Evolutionary conservation across 2,113 vertebrate species (phyloP).

Genomic region (Colaptes auratus): DNA sequence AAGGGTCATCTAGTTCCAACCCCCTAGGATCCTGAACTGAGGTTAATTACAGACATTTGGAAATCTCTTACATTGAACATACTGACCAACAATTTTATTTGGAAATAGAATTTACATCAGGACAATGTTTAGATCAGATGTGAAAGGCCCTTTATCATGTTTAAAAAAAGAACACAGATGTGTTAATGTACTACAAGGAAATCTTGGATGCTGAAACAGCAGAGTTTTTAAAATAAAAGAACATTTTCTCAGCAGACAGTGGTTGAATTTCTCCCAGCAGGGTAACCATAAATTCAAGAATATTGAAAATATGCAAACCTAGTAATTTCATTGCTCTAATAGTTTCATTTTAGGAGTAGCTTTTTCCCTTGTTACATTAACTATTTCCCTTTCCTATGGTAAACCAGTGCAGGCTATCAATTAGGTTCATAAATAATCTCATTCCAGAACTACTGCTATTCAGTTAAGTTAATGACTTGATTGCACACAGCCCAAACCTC

Average conservation of each 20-base stretch:
- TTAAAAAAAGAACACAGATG: neutral
- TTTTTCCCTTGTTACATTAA: neutral
- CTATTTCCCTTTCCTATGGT: neutral
- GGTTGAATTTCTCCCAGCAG: slow-evolving; percentile 10
- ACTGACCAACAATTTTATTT: neutral
- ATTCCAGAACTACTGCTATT: slow-evolving; percentile 16
- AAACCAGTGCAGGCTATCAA: slow-evolving; percentile 3
- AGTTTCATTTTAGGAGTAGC: neutral
- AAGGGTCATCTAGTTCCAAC: too few relatives aligned
- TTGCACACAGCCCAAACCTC: slow-evolving; percentile 17
- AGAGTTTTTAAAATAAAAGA: neutral
- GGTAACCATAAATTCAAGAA: slow-evolving; percentile 1
- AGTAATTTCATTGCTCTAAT: neutral
- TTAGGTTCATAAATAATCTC: slow-evolving; percentile 24
- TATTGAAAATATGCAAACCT: slow-evolving; percentile 5
- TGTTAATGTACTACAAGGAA: neutral
- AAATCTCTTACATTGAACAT: neutral
- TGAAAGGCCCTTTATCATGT: neutral
- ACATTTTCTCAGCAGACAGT: neutral
- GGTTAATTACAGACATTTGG: neutral
- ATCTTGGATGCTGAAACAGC: slow-evolving; percentile 4
- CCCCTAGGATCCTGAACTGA: neutral
- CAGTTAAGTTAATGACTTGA: slow-evolving; percentile 43
- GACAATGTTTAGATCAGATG: neutral
- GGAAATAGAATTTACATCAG: neutral